Conservation (phyloP, 2,113 vertebrate genomes). For the Colistium nudipinnis region DNA sequence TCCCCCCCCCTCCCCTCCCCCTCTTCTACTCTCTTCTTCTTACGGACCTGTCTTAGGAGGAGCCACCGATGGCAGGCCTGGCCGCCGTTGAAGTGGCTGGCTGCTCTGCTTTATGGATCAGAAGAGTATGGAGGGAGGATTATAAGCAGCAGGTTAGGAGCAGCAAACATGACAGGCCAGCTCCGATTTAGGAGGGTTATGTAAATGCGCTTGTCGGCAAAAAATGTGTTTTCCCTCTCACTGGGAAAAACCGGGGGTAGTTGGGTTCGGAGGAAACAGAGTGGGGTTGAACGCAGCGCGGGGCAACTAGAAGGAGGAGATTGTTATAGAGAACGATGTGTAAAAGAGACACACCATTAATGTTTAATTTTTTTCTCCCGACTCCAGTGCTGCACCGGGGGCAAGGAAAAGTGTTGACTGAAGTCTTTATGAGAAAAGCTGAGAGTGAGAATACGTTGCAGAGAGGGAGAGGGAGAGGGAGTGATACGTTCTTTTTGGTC, state of each 20-base stretch:
- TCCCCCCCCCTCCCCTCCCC: conserved; percentile 11
- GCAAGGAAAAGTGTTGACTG: conserved; percentile 62
- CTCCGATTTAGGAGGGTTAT: conserved; percentile 77
- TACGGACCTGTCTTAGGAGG: conserved; percentile 54
- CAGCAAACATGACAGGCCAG: conserved; percentile 72
- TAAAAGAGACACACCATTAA: conserved; percentile 68
- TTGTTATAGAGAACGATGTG: conserved; percentile 61
- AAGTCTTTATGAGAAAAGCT: conserved; percentile 63
- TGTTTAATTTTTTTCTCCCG: conserved; percentile 70
- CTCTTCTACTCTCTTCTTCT: conserved; percentile 27
- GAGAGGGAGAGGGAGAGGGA: conserved; percentile 34
- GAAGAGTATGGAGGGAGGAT: conserved; percentile 66
- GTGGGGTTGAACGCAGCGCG: conserved; percentile 32
- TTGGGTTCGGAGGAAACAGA: conserved; percentile 49
- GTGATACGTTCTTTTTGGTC: conserved; percentile 44
- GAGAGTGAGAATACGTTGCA: conserved; percentile 53
- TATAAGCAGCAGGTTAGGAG: conserved; percentile 76
- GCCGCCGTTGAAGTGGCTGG: conserved; percentile 72
- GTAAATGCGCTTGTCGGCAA: conserved; percentile 76
- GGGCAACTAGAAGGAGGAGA: conserved; percentile 40
- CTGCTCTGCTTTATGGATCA: conserved; percentile 74
- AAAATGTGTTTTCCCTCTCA: conserved; percentile 50
- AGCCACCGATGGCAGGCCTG: conserved; percentile 60
- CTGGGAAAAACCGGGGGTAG: conserved; percentile 32
- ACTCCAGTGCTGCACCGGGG: conserved; percentile 57